Evolutionary conservation across 1,140 invertebrate genomes (phyloP), one percentile per base, ranked within the genome.

Genomic region (Atta texana): DNA sequence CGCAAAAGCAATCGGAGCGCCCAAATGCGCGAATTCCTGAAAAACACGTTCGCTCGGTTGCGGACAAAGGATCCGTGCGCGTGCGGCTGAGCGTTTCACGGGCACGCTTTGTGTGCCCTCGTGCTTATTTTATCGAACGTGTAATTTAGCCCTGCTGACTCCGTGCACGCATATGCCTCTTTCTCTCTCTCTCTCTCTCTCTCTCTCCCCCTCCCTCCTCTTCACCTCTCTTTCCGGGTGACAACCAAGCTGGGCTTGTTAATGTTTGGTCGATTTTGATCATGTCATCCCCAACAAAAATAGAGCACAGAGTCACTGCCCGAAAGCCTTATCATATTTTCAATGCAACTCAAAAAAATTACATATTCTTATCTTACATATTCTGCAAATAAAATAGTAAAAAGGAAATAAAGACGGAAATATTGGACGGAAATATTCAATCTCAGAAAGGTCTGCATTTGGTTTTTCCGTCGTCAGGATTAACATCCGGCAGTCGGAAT

Each of bases 61-160:
- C 64, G 64, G 78, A 81, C 78, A 81, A 81, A 81, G 78, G 78
- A 57, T 71, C 8, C 4, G 51, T 14, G 49, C 77, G 64, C 78
- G 78, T 71, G 66, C 34, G 64, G 51, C 51, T 71, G 78, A 81
- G 78, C 64, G 64, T 7, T 63, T 72, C 72, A 76, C 71, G 55
- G n/a, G 39, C n/a, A 51, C n/a, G 71, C 59, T 85, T 77, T 77
- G 81, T 77, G 28, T 63, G 31, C n/a, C 4, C 71, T 34, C 28
- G 44, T 31, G 59, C 72, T 85, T 85, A 85, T 85, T 85, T 63
- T 64, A 77, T 85, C 72, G 81, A 85, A 85, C 81, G 71, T 85
- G 81, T 85, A 85, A 85, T 85, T 85, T 76, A 63, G 71, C 55
- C 69, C 80, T 72, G 59, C 59, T 53, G 61, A 68, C 61, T 68